phyloP scores from a whole-genome alignment of 2,888 invertebrate genomes.

The Dione juno region DNA sequence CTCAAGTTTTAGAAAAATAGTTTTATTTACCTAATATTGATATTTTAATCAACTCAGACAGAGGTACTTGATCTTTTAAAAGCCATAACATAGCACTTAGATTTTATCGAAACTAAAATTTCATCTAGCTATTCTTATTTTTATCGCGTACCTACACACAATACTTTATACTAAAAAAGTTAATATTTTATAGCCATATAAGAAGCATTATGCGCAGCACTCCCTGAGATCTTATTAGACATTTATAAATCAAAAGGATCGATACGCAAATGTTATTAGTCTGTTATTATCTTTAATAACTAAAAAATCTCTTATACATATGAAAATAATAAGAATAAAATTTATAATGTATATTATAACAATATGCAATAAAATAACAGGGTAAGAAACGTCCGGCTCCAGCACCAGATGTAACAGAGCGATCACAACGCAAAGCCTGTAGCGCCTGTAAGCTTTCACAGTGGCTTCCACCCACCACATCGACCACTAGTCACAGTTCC shows the following conservation, averaged over 20 bases:
- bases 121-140: slow-evolving; percentile 13
- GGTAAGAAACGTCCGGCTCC: slow-evolving; percentile 77
- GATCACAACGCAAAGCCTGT: slow-evolving; percentile 63
- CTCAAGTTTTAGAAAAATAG: too few relatives aligned
- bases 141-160: slow-evolving; percentile 15
- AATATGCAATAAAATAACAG: slow-evolving; percentile 46
- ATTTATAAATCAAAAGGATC: neutral
- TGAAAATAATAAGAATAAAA: too few relatives aligned
- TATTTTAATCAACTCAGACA: too few relatives aligned
- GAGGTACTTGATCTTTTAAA: too few relatives aligned
- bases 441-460: slow-evolving; percentile 70
- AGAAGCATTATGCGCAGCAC: neutral
- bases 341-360: neutral
- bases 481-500: slow-evolving; percentile 83
- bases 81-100: slow-evolving; percentile 12
- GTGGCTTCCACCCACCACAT: slow-evolving; percentile 78
- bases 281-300: too few relatives aligned
- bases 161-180: neutral
- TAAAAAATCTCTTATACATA: too few relatives aligned
- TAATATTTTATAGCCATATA: slow-evolving; percentile 9
- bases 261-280: neutral
- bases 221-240: neutral
- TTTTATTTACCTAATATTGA: too few relatives aligned
- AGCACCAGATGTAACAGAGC: slow-evolving; percentile 85
- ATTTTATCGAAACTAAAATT: slow-evolving; percentile 30